Percentiles rank a stretch among this genome's conserved stretches.
Evolutionary conservation across 2,888 invertebrate species (phyloP).

Genomic region (Actias luna): DNA sequence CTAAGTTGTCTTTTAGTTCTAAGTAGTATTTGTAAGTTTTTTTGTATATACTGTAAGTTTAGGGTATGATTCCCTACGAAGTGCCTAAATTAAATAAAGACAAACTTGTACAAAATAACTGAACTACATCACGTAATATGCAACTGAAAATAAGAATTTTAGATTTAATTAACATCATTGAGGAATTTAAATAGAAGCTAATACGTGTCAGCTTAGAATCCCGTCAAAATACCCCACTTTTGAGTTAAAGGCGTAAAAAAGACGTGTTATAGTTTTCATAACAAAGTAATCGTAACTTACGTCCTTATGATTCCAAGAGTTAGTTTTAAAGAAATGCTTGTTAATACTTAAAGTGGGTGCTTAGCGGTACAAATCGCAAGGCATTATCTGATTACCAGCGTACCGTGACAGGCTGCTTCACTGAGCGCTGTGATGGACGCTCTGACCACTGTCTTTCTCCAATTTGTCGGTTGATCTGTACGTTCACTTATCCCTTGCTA

Average conservation of each 20-base stretch:
- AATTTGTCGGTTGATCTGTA: slow-evolving; percentile 20
- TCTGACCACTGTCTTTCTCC: slow-evolving; percentile 10
- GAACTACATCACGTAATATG: too few relatives aligned
- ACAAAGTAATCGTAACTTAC: background rate
- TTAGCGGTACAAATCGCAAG: slow-evolving; percentile 8
- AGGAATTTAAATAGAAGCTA: too few relatives aligned
- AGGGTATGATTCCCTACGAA: too few relatives aligned
- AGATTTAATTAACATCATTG: too few relatives aligned
- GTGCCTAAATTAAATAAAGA: too few relatives aligned
- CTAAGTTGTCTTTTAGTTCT: too few relatives aligned
- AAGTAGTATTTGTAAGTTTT: too few relatives aligned
- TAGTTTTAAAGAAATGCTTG: background rate
- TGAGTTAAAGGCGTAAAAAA: background rate
- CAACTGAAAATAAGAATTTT: too few relatives aligned
- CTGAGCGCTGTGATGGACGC: slow-evolving; percentile 12
- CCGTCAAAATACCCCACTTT: too few relatives aligned
- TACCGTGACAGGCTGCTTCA: slow-evolving; percentile 10
- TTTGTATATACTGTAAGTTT: too few relatives aligned
- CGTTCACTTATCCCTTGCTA: slow-evolving; percentile 14
- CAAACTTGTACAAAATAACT: too few relatives aligned
- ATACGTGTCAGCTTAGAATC: background rate
- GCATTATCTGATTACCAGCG: slow-evolving; percentile 6
- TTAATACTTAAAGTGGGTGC: slow-evolving; percentile 3
- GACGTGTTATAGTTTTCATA: too few relatives aligned
- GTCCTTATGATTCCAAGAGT: background rate